These are phyloP conservation scores for Cygnus buccinator DNA, from an alignment of 2,113 vertebrate species.

Conservation along the genomic window DNA sequence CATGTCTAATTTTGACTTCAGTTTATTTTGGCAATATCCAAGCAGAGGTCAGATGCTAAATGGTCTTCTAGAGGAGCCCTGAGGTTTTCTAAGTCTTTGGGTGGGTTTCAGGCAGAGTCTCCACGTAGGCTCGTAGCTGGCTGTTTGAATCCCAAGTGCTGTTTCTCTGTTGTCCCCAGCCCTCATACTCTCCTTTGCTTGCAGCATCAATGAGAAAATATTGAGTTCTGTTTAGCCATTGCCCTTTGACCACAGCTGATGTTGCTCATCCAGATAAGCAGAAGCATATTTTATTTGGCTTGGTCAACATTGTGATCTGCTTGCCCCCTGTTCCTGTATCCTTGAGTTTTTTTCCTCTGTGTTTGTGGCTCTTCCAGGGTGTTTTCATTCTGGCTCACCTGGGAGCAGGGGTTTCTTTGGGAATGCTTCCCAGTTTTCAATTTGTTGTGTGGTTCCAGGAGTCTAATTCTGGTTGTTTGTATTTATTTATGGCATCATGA, in stretches of 20 bases:
- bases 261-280: background rate
- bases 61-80: background rate
- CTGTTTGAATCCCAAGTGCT: background rate
- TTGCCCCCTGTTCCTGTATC: background rate
- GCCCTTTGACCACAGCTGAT: background rate
- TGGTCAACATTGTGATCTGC: background rate
- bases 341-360: background rate
- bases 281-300: background rate
- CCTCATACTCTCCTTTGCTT: background rate
- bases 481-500: background rate
- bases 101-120: background rate
- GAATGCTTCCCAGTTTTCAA: background rate
- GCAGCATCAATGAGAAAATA: background rate
- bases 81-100: background rate
- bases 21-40: constrained; percentile 36
- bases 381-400: background rate
- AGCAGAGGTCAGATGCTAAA: background rate
- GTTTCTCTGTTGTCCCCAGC: background rate
- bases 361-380: background rate
- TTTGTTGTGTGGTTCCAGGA: background rate
- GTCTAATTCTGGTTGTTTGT: background rate
- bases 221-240: background rate
- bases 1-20: background rate
- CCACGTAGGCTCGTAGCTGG: background rate
- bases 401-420: background rate